A percentile compares a stretch with the other conserved stretches of the same genome.
Conservation (phyloP, 2,113 vertebrate genomes). For the Hassar affinis region DNA sequence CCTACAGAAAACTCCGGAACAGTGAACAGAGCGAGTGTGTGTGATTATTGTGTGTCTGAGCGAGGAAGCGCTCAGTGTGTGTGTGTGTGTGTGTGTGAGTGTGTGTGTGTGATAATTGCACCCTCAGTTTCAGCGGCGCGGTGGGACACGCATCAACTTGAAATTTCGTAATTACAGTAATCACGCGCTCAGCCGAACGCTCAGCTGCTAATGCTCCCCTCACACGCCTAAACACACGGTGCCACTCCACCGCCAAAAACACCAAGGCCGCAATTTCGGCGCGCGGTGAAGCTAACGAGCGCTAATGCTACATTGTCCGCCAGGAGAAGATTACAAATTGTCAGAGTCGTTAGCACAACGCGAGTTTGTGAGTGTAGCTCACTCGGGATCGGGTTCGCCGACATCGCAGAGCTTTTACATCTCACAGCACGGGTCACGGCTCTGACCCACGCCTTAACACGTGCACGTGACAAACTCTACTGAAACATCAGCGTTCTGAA, state of each 20-base stretch:
- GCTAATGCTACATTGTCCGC: slow-evolving; percentile 50
- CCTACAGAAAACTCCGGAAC: neutral
- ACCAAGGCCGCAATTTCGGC: slow-evolving; percentile 60
- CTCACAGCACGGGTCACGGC: too few species aligned
- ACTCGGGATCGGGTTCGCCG: neutral
- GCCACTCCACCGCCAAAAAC: slow-evolving; percentile 56
- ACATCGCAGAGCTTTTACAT: neutral
- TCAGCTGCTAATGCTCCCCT: slow-evolving; percentile 57
- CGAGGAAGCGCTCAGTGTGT: slow-evolving; percentile 35
- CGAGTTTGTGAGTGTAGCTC: neutral
- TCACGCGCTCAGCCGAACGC: slow-evolving; percentile 65
- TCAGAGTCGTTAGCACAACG: slow-evolving; percentile 31
- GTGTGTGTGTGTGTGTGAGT: slow-evolving; percentile 13
- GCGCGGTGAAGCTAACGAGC: slow-evolving; percentile 43
- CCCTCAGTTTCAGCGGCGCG: slow-evolving; percentile 57
- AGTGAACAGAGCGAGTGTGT: neutral
- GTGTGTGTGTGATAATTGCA: slow-evolving; percentile 55
- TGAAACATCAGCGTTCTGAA: too few species aligned
- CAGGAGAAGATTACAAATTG: slow-evolving; percentile 44
- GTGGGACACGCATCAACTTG: slow-evolving; percentile 60
- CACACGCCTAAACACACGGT: slow-evolving; percentile 63
- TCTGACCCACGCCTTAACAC: too few species aligned
- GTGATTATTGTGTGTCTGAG: slow-evolving; percentile 19
- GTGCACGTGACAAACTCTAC: neutral
- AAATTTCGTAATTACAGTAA: slow-evolving; percentile 73